A percentile compares a stretch with the other conserved stretches of the same genome.
These are phyloP conservation scores for Muscicapa striata DNA, from an alignment of 2,797 vertebrate species.

Conservation along the genomic window DNA sequence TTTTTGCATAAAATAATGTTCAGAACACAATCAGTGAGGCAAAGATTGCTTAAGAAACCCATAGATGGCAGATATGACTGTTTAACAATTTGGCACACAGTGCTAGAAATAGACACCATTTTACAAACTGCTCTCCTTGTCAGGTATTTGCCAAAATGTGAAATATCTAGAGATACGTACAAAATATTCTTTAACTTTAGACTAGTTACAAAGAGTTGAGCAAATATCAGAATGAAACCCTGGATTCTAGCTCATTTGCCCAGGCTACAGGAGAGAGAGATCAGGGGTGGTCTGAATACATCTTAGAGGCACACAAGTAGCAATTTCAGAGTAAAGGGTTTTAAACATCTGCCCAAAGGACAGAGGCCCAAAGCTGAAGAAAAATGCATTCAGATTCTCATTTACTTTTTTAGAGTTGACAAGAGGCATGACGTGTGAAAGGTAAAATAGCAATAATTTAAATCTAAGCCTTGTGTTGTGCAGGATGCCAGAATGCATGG, in stretches of 20 bases:
- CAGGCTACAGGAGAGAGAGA: no score
- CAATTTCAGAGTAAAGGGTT: neutral
- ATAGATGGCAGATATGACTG: neutral
- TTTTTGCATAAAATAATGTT: neutral
- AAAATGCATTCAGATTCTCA: neutral
- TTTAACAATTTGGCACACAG: neutral
- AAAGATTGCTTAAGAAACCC: neutral
- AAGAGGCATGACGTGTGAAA: neutral
- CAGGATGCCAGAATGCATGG: neutral
- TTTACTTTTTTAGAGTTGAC: neutral
- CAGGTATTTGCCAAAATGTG: neutral
- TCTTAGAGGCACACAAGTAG: neutral
- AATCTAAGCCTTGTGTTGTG: neutral
- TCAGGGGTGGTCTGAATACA: neutral
- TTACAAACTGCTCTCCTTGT: neutral
- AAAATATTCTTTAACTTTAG: neutral
- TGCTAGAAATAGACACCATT: fast-evolving
- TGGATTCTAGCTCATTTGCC: neutral
- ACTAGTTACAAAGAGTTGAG: neutral
- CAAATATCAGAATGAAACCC: neutral
- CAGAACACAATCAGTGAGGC: neutral
- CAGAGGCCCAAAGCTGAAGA: neutral
- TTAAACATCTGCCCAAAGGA: neutral
- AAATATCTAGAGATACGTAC: neutral
- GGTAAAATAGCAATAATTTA: neutral